A percentile compares a stretch with the other conserved stretches of the same genome.
Evolutionary conservation across 1,140 invertebrate genomes (phyloP).

Genomic region (Nilaparvata lugens): DNA sequence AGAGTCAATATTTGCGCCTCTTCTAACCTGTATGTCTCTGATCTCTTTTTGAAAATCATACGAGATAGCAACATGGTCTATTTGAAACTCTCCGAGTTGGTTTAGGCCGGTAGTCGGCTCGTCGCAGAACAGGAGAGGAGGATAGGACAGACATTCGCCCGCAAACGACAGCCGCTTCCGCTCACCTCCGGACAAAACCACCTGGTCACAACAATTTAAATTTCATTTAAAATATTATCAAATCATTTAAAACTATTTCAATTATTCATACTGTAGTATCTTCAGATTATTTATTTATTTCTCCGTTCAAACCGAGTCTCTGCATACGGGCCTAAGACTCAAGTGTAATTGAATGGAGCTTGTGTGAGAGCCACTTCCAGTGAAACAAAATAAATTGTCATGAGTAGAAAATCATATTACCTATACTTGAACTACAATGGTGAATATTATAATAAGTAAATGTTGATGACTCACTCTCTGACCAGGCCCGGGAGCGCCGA

Average conservation of each 20-base stretch:
- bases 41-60: too few relatives aligned
- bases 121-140: conserved; percentile 87
- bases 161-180: conserved; percentile 88
- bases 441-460: not conserved
- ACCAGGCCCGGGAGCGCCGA: conserved; percentile 45
- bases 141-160: conserved; percentile 85
- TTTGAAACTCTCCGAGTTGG: conserved; percentile 93
- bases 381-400: too few relatives aligned
- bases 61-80: too few relatives aligned
- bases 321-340: too few relatives aligned
- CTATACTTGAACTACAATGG: not conserved
- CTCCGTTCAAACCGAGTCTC: too few relatives aligned
- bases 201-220: conserved; percentile 9
- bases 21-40: too few relatives aligned
- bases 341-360: too few relatives aligned
- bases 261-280: not conserved
- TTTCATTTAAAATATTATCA: not conserved
- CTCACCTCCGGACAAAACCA: conserved; percentile 86
- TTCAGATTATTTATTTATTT: conserved; percentile 2
- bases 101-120: conserved; percentile 93
- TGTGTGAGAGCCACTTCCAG: too few relatives aligned
- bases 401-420: too few relatives aligned
- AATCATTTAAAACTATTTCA: not conserved
- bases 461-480: conserved; percentile 27
- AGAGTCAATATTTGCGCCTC: too few relatives aligned